Conservation (phyloP, 35 echinoderm and acorn worm genomes). For the Chiridota heheva region DNA sequence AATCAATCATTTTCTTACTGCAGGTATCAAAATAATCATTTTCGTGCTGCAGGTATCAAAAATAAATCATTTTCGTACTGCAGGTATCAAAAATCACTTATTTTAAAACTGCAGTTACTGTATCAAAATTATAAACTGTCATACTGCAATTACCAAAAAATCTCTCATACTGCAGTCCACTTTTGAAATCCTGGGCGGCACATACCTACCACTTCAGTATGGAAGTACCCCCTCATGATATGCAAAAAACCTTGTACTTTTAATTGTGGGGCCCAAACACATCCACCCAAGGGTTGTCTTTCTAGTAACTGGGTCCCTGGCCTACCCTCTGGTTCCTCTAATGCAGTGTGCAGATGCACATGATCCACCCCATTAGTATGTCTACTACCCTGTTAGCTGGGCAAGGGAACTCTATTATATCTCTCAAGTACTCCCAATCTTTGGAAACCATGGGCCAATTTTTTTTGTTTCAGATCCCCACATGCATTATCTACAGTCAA, state of each 20-base stretch:
- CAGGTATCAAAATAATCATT: too few species aligned
- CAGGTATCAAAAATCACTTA: too few species aligned
- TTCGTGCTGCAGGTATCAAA: too few species aligned
- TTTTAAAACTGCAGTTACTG: too few species aligned
- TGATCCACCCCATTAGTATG: slow-evolving; percentile 38
- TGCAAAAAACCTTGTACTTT: background rate
- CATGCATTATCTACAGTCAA: slow-evolving; percentile 11
- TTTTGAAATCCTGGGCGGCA: too few species aligned
- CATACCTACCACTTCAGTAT: too few species aligned
- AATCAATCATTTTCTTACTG: too few species aligned
- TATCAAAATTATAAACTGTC: too few species aligned
- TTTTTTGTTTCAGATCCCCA: background rate
- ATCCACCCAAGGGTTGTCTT: slow-evolving; percentile 42
- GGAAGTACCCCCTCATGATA: too few species aligned
- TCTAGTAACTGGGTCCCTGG: slow-evolving; percentile 24
- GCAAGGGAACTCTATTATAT: slow-evolving; percentile 21
- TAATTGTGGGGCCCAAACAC: slow-evolving; percentile 17
- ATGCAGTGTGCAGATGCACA: background rate
- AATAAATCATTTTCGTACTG: too few species aligned
- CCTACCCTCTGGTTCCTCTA: slow-evolving; percentile 1
- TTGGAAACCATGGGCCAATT: slow-evolving; percentile 18
- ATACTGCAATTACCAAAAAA: too few species aligned
- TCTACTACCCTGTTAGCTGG: slow-evolving; percentile 3
- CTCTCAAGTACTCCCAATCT: slow-evolving; percentile 14
- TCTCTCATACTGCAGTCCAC: too few species aligned